A percentile compares a stretch with the other conserved stretches of the same genome.
phyloP scores from a whole-genome alignment of 2,797 vertebrate genomes.

The Perodicticus potto region DNA sequence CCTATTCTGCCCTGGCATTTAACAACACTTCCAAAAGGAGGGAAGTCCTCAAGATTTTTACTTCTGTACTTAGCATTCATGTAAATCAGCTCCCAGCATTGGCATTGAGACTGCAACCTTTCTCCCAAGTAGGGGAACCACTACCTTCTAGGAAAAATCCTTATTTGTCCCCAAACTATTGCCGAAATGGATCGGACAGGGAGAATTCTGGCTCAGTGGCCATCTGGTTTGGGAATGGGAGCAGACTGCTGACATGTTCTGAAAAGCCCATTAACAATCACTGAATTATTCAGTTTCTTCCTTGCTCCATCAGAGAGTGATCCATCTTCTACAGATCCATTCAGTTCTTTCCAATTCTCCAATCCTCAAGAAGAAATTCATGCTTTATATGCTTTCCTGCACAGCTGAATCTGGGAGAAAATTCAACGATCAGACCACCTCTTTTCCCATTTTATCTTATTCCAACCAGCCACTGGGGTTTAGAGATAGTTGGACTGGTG shows the following conservation, averaged over 20 bases:
- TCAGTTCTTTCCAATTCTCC: constrained; percentile 66
- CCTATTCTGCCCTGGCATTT: not conserved
- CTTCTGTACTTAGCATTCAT: not conserved
- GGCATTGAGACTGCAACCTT: not conserved
- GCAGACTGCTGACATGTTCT: constrained; percentile 41
- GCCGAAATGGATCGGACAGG: not conserved
- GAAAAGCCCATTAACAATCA: constrained; percentile 64
- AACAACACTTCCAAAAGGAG: not conserved
- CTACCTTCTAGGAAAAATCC: constrained; percentile 17
- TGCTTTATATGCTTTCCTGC: not conserved
- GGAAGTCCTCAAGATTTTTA: not conserved
- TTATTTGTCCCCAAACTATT: not conserved
- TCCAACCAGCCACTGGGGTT: not conserved
- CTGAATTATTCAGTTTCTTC: constrained; percentile 74
- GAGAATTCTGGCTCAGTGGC: constrained; percentile 16
- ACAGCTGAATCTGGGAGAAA: not conserved
- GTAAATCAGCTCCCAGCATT: not conserved
- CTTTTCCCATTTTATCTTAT: not conserved
- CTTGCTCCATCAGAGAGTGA: constrained; percentile 52
- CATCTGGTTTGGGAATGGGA: constrained; percentile 50
- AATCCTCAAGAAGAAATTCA: constrained; percentile 37
- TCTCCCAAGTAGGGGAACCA: not conserved
- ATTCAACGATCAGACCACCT: not conserved
- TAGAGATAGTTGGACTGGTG: not conserved
- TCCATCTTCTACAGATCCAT: constrained; percentile 62